Conservation (phyloP, 1,140 invertebrate genomes). For the Parasteatoda tepidariorum region DNA sequence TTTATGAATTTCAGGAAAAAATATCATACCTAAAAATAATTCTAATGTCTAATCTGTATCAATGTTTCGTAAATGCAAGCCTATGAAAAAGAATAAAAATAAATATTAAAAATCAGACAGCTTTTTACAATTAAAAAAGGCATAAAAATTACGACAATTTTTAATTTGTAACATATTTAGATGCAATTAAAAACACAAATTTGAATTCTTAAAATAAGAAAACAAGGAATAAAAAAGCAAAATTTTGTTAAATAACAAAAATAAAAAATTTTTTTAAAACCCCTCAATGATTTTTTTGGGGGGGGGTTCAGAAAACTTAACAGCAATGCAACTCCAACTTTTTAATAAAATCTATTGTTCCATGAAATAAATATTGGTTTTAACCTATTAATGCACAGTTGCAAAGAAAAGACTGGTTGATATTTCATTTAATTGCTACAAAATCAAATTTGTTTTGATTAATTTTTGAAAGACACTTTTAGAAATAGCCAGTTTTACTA, state of each 20-base stretch:
- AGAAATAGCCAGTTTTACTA: too few species aligned
- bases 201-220: background rate
- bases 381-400: too few species aligned
- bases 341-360: too few species aligned
- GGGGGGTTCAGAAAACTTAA: too few species aligned
- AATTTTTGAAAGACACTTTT: too few species aligned
- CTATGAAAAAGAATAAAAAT: constrained; percentile 13
- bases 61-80: constrained; percentile 29
- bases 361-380: too few species aligned
- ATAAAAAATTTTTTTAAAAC: too few species aligned
- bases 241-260: background rate
- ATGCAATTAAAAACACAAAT: background rate
- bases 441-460: too few species aligned
- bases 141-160: background rate
- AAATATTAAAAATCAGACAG: background rate
- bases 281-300: too few species aligned
- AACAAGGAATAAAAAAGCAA: background rate
- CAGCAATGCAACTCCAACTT: too few species aligned
- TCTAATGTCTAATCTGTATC: background rate
- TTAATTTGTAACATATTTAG: background rate
- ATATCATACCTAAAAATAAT: background rate
- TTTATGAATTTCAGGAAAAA: background rate
- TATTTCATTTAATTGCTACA: too few species aligned
- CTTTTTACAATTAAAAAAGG: background rate
- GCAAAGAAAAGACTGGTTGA: too few species aligned